These are phyloP conservation scores for Myodes glareolus DNA, from an alignment of 2,113 vertebrate species.

Conservation along the genomic window DNA sequence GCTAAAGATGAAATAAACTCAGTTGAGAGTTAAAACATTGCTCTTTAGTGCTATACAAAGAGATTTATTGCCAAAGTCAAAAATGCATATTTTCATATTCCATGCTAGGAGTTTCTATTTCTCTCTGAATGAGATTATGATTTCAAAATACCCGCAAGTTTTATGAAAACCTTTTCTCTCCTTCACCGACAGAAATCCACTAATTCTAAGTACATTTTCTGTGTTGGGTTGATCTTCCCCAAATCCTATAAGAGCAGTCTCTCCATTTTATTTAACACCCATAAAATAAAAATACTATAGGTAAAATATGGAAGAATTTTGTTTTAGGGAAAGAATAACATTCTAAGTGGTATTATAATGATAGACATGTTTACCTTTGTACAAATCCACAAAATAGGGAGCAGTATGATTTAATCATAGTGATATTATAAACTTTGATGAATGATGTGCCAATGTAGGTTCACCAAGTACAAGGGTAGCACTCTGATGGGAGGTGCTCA, in stretches of 20 bases:
- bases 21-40: slow-evolving; percentile 62
- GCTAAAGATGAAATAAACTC: slow-evolving; percentile 72
- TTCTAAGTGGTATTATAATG: not conserved
- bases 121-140: slow-evolving; percentile 61
- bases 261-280: not conserved
- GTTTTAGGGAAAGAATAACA: not conserved
- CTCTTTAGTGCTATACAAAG: slow-evolving; percentile 69
- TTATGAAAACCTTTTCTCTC: not conserved
- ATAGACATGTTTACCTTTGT: not conserved
- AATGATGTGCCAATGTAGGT: not conserved
- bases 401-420: not conserved
- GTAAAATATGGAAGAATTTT: not conserved
- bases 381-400: not conserved
- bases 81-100: slow-evolving; percentile 74
- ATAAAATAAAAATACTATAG: not conserved
- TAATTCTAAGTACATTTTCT: not conserved
- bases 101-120: slow-evolving; percentile 66
- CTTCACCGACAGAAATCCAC: slow-evolving; percentile 13
- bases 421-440: not conserved
- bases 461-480: not conserved
- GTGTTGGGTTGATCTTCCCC: not conserved
- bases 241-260: not conserved
- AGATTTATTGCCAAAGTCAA: slow-evolving; percentile 68
- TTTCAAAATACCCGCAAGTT: slow-evolving; percentile 60
- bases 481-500: not conserved